Evolutionary conservation across 2,113 vertebrate genomes (phyloP), one percentile per base, ranked within the genome.

Genomic region (Sapayoa aenigma): DNA sequence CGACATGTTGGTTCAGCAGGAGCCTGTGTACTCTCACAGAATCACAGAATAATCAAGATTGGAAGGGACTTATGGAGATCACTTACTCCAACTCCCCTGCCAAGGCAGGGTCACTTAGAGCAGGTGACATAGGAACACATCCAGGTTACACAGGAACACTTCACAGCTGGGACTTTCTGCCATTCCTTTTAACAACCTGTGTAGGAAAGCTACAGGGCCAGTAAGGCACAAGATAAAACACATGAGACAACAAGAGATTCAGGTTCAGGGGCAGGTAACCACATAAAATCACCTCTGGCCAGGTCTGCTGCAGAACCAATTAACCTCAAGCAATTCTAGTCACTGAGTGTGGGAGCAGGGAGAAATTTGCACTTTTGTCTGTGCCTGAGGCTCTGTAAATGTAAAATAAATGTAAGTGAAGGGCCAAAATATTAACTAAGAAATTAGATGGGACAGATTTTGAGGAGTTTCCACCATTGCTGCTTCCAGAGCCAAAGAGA

Each of bases 21-120:
- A 87, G 39, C 11, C 10, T 4, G 8, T 53, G 31, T 23, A 27
- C n/a, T 77, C 53, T 55, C 18, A 28, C 33, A 19, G 46, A 50
- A 69, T 50, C n/a, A 39, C 0, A 0, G 69, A 53, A 59, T 11
- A 1, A 0, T 13, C 68, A 35, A 30, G 39, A 20, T 27, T 18
- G 9, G 53, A 47, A 68, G 17, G 24, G 24, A 47, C 17, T 41
- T 76, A 53, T 60, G n/a, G n/a, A 41, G 24, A 53, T 46, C 39
- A 20, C 28, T 28, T 41, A 41, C 11, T 68, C 47, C 24, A 82
- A 30, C 3, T 8, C 17, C 19, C 2, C 3, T 15, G 24, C n/a
- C 78, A 53, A 53, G 30, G 16, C 20, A 75, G 20, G 11, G n/a
- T 68, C 47, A 47, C 25, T 41, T 2, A 27, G 21, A 76, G 14